Base-by-base conservation (phyloP, 2,888 invertebrate species). In the Ectemnius continuus region DNA sequence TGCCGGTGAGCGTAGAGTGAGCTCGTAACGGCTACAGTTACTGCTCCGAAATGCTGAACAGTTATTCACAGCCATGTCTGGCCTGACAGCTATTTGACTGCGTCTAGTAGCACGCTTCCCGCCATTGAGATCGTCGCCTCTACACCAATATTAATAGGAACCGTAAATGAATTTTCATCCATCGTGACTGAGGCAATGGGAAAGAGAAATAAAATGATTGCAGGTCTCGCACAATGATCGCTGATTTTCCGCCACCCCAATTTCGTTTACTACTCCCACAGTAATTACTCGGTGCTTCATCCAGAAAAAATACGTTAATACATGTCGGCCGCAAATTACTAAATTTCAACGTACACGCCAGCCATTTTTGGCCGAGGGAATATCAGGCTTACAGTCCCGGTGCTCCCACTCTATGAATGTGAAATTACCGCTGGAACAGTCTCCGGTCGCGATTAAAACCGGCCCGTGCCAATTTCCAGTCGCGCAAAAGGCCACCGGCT, bases 341-440 rank as follows among this genome's bases (percentile, higher is more conserved):
- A 36, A 6, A 36, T 36, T 36, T 36, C 36, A 36, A 36, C 11
- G 36, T 36, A 36, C 5, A 36, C 36, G 74, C 18, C 56, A 61
- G 62, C 69, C 77, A 83, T 87, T 84, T 83, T 84, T 75, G 73
- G 80, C 76, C 67, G 69, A 75, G 66, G 71, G 79, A 75, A 77
- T 73, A 58, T 76, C 64, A 75, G 75, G 79, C 73, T 78, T 80
- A 76, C 64, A 52, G 62, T 75, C 80, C 80, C 80, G 73, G 71
- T 74, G 79, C 80, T 87, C 86, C 85, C 87, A 86, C 81, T 76
- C 85, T 85, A 88, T 88, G 86, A 88, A 88, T 88, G 85, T 80
- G 73, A 87, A 88, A 86, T 87, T 73, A 83, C 80, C 73, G 61
- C 23, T 62, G 66, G 79, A 73, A 80, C 75, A 69, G 76, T 64